Evolutionary conservation across 2,113 vertebrate genomes (phyloP), one percentile per base, ranked within the genome.

Genomic region (Apeltes quadracus): DNA sequence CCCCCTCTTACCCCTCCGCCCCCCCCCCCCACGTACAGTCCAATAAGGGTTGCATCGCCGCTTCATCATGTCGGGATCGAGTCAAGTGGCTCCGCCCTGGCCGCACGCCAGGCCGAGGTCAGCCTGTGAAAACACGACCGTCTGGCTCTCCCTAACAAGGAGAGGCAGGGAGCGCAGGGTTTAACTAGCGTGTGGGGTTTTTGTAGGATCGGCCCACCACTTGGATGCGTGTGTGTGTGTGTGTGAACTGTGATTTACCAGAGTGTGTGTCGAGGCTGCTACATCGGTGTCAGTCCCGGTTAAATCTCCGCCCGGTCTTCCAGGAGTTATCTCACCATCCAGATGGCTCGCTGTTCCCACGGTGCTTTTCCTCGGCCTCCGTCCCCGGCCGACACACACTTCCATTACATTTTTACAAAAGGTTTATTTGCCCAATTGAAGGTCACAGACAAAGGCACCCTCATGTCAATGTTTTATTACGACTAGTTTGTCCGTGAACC

Each of bases 31-130:
- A 39, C 51, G 46, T 61, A 50, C 48, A 15, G 56, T 79, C 75
- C 68, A 69, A 39, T 68, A n/a, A n/a, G n/a, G n/a, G 75, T 61
- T 12, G 68, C 67, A 75, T 79, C 77, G 46, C 51, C 58, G 57
- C 82, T 87, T 86, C 82, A 88, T 89, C 83, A 81, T 54, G 59
- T 54, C 75, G n/a, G 78, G 85, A 86, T 90, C 87, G 87, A 81
- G 87, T 83, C 82, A 62, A 82, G 86, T 51, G 75, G 83, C 86
- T 87, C 84, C 82, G 77, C 76, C 78, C 81, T 78, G 83, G 84
- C 79, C 43, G 48, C 63, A n/a, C 55, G 82, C 85, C 87, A 86
- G n/a, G 7, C 65, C n/a, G 79, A 81, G 89, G 89, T 91, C 89
- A 86, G 70, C 79, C 83, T 80, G 54, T 27, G 51, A 82, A 85